Evolutionary conservation across 1,140 invertebrate species (phyloP), one percentile per base, ranked within the genome.

Genomic region (Eumeta japonica): DNA sequence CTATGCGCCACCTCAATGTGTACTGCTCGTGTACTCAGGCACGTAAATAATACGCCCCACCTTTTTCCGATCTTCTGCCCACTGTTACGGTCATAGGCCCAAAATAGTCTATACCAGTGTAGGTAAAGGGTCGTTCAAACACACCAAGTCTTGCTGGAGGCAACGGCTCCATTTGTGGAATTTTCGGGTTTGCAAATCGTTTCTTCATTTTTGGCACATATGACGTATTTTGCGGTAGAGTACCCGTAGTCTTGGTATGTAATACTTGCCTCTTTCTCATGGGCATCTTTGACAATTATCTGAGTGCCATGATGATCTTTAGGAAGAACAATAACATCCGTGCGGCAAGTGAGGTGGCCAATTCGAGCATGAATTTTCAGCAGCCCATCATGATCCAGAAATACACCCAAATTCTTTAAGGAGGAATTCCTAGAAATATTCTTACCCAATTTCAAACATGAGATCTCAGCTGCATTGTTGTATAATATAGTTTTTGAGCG

Each of bases 1-100:
- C 14, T 33, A 10, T 37, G 7, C 3, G 36, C 40, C 10, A 52
- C 7, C 16, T 55, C 49, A 1, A 55, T 2, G 29, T 55, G 46
- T 1, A 50, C 33, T 2, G 40, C 50, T 10, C 46, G 9, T 1
- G 37, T 36, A 1, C 44, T 43, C 3, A 55, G 10, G 15, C 52
- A 55, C 0, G 46, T 50, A 30, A 52, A 55, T 12, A 52, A 9
- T 0, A 19, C 55, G 0, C 36, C 40, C 43, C 45, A 58, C 0
- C 48, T 11, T 27, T 57, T 53, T 33, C 52, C 46, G 10, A n/a
- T 0, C 41, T 20, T 1, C 49, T 35, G 0, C 37, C 41, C 15
- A 50, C 33, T 2, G 41, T 41, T 14, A 52, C 37, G 12, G 9
- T 16, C 29, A 49, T 10, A 15, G 28, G 39, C 3, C 46, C 42